phyloP scores from a whole-genome alignment of 1,140 invertebrate species.

The Helicoverpa zea region DNA sequence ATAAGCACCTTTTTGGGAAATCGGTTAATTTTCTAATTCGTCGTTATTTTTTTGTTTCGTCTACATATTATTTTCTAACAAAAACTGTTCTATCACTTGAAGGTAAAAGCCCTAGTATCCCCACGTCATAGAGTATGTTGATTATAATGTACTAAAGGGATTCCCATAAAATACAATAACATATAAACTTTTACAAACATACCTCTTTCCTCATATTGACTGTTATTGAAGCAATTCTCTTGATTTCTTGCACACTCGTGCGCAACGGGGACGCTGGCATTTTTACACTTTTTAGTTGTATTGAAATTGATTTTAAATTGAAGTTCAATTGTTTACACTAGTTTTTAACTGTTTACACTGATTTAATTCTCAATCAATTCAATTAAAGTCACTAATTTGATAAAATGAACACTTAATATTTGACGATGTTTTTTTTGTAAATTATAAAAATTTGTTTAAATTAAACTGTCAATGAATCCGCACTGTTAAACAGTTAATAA shows the following conservation, averaged over 20 bases:
- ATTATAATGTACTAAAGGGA: background rate
- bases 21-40: too few relatives aligned
- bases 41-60: too few relatives aligned
- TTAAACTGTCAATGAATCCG: background rate
- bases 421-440: background rate
- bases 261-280: slow-evolving; percentile 56
- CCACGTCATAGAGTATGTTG: too few relatives aligned
- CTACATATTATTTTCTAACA: too few relatives aligned
- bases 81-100: too few relatives aligned
- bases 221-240: slow-evolving; percentile 61
- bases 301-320: background rate
- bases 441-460: background rate
- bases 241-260: slow-evolving; percentile 64
- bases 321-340: background rate
- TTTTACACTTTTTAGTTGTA: background rate
- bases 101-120: too few relatives aligned
- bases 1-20: too few relatives aligned
- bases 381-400: background rate
- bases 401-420: background rate
- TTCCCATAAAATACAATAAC: background rate
- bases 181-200: background rate
- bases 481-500: background rate
- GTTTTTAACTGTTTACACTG: background rate
- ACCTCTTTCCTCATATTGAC: slow-evolving; percentile 42
- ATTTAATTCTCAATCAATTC: too few relatives aligned